Evolutionary conservation across 2,888 invertebrate species (phyloP), one percentile per base, ranked within the genome.

Genomic region (Pandemis corylana): DNA sequence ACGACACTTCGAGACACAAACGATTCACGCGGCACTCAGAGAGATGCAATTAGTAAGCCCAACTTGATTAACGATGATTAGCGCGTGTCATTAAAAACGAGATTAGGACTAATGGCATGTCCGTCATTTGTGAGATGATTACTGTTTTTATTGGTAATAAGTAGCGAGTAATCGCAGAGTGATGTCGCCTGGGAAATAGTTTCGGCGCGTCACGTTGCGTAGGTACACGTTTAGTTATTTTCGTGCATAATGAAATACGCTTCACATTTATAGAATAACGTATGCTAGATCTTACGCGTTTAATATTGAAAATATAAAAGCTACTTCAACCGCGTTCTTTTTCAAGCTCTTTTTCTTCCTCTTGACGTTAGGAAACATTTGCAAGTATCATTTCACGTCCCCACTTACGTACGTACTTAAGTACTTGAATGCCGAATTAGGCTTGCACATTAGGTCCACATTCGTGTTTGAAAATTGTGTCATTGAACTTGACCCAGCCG

Each of bases 1-100:
- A 44, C 44, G 53, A 67, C 28, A 72, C 49, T 65, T 59, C 49
- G 6, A n/a, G 53, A 13, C 13, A n/a, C 41, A 20, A 49, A 65
- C 53, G 67, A 67, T 51, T 66, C 51, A 66, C n/a, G 51, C 66
- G 51, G 41, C 56, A 68, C 53, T 72, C 49, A 51, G 68, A 42
- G 74, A 69, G 65, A 69, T 70, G 65, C 51, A 70, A 74, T 74
- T 66, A 74, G 69, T 53, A 66, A 51, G 53, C 51, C 53, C 41
- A 53, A 44, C 53, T 67, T 70, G 69, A 69, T 74, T 69, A 69
- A 69, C 65, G 74, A 70, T 75, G 66, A 71, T 71, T 67, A 75
- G 67, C 9, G 70, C 5, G 63, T 59, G 59, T 53, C 74, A 67
- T 75, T 63, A 71, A 70, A 66, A 68, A 59, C 59, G 42, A 51